Evolutionary conservation across 2,888 invertebrate species (phyloP), one percentile per base, ranked within the genome.

Genomic region (Nomada fucata): DNA sequence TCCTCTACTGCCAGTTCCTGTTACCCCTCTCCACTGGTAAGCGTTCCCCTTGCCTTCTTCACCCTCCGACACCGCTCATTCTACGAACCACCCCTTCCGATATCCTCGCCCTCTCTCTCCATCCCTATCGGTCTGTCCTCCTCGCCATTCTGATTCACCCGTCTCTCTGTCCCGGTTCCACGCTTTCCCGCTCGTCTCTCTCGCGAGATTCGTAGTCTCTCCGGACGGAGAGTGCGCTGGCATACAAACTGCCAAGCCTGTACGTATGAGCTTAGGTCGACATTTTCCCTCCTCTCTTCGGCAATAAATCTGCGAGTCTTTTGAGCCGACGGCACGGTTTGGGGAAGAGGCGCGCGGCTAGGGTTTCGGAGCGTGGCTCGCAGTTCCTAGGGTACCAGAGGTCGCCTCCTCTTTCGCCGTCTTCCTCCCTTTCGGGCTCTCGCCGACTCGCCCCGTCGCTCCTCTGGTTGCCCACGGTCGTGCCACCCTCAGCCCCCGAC

Each of bases 201-300:
- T 71, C 59, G 72, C 63, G 71, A 73, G 74, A 78, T 75, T 74
- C 72, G 86, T 84, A 85, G 82, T 75, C 84, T 85, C 77, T 85
- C 86, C 79, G 86, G 76, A 79, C 82, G 86, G 86, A 87, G 88
- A 88, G 89, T 87, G 88, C 88, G 89, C 89, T 87, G 86, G 89
- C 91, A 92, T 91, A 92, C 92, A 93, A 93, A 93, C 92, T 93
- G 92, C 91, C 92, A 92, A 89, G 91, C 91, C 84, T 89, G 91
- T 92, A 92, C 93, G 92, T 94, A 93, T 93, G 93, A 94, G 94
- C 94, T 94, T 94, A 94, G 93, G 93, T 94, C 94, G 94, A 94
- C 94, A 93, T 92, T 94, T 94, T 94, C 92, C 92, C 90, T 91
- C 91, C 91, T 92, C 92, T 91, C 91, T 91, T 91, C 89, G 91